Base-by-base conservation (phyloP, 2,888 invertebrate genomes). In the Platypus cylindrus region DNA sequence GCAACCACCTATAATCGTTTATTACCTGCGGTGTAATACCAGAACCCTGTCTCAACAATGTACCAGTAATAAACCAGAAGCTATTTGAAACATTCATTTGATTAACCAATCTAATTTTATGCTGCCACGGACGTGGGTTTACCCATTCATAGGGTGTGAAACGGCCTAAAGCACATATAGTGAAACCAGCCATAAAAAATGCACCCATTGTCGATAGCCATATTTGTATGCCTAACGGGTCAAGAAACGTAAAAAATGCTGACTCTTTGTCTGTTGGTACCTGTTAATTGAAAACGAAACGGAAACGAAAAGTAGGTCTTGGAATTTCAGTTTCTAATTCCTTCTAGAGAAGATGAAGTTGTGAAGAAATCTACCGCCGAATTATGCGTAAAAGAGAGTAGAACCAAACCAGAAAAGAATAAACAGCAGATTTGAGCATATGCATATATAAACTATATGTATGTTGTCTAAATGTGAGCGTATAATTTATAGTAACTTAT, bases 61-160 rank as follows among this genome's bases (percentile, higher is more conserved):
- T 75, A 14, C 76, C 77, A 9, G 73, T 68, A 35, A 73, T 68
- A 56, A 76, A 75, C 75, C 76, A 76, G 50, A 76, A 68, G 47
- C 71, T 69, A 56, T 77, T 76, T 33, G 72, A 66, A 43, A 77
- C 60, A 36, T 66, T 70, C 56, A 78, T 73, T 48, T 72, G 69
- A 70, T 77, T 59, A 63, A 69, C 44, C 49, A 59, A 43, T 18
- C 25, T 20, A 5, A 20, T n/a, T 31, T 48, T 40, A 24, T 45
- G 48, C 62, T 67, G 32, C 54, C 55, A 54, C 1, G 56, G 55
- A n/a, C 49, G 49, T 3, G 70, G 69, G 47, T 71, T 68, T 24
- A 69, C 63, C 67, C 70, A 68, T 53, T 77, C 77, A 56, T 71
- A 74, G 1, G 75, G 74, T 25, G 68, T 69, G 55, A 74, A 71